Conservation (phyloP, 2,797 vertebrate species). For the Halcyon leucocephala region DNA sequence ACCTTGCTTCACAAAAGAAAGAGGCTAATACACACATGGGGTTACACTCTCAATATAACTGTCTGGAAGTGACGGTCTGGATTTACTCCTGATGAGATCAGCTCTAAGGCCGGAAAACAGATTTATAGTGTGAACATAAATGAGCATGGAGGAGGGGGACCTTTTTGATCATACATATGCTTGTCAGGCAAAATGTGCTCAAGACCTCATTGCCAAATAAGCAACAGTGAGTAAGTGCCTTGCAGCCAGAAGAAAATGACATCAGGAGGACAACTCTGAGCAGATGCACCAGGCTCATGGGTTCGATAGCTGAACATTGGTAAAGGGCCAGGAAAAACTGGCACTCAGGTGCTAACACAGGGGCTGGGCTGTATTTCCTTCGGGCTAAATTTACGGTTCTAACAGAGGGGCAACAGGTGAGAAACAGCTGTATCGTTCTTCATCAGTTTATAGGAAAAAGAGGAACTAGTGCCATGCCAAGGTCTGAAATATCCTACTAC, state of each 20-base stretch:
- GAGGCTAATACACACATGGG: conserved; percentile 64
- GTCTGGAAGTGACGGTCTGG: conserved; percentile 72
- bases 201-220: conserved; percentile 68
- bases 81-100: conserved; percentile 80
- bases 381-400: neutral
- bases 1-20: conserved; percentile 73
- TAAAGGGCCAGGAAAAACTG: neutral
- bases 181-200: conserved; percentile 77
- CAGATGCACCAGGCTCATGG: neutral
- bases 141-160: conserved; percentile 49
- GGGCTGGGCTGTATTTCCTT: neutral
- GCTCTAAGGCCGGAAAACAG: conserved; percentile 71
- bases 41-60: conserved; percentile 78
- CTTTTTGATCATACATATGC: conserved; percentile 78
- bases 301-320: neutral
- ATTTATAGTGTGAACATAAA: conserved; percentile 77
- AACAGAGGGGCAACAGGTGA: neutral
- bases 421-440: conserved; percentile 24
- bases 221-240: conserved; percentile 27
- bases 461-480: neutral
- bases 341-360: neutral
- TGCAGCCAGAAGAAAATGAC: conserved; percentile 35
- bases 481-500: conserved; percentile 9
- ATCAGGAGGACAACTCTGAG: conserved; percentile 28
- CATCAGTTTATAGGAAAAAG: conserved; percentile 7